Conservation (phyloP, 1,140 invertebrate genomes). For the Psilanteris sp. region DNA sequence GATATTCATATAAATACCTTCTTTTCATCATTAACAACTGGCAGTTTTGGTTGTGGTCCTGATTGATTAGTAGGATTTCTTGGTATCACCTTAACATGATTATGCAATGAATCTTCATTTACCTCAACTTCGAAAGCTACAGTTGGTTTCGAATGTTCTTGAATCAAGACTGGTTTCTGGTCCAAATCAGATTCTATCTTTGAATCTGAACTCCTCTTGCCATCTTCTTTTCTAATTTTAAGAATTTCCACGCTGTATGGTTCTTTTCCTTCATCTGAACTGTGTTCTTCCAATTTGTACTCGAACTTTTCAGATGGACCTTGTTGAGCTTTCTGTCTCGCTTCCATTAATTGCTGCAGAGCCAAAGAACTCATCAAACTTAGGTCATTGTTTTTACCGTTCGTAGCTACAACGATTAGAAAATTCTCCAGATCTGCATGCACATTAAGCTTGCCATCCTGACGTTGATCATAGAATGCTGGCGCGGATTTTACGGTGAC, state of each 20-base stretch:
- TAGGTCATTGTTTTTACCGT: constrained; percentile 30
- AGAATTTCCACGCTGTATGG: constrained; percentile 63
- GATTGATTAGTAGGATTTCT: too few species aligned
- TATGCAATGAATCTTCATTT: too few species aligned
- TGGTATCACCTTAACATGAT: too few species aligned
- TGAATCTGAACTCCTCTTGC: constrained; percentile 2
- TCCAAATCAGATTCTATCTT: background rate
- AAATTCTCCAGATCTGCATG: constrained; percentile 77
- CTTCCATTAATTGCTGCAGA: constrained; percentile 45
- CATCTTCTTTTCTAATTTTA: constrained; percentile 42
- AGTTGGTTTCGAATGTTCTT: too few species aligned
- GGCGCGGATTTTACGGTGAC: constrained; percentile 50
- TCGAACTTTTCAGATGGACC: constrained; percentile 40
- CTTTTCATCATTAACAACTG: too few species aligned
- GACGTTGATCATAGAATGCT: constrained; percentile 76
- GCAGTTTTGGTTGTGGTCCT: too few species aligned
- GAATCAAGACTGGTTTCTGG: constrained; percentile 30
- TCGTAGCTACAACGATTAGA: constrained; percentile 69
- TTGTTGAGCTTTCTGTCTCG: constrained; percentile 19
- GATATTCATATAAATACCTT: too few species aligned
- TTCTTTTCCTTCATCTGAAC: constrained; percentile 47
- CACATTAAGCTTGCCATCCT: constrained; percentile 77
- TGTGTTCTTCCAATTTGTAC: constrained; percentile 46
- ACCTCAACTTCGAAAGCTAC: too few species aligned
- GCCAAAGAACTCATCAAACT: constrained; percentile 38